phyloP scores from a whole-genome alignment of 2,888 invertebrate species.

The Pardosa pseudoannulata region DNA sequence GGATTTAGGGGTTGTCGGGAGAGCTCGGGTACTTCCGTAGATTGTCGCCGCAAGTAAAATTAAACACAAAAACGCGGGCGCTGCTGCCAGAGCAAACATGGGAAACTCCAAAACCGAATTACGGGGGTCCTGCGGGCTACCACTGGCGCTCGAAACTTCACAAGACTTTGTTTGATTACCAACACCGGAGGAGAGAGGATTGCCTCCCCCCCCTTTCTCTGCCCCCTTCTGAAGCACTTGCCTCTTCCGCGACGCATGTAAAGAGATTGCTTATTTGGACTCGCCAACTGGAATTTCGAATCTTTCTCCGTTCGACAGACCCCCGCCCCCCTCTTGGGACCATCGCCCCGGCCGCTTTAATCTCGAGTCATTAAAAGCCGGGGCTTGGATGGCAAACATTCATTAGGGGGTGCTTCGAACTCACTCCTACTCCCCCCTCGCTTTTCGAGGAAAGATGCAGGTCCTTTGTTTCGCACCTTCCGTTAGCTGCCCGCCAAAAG shows the following conservation, averaged over 20 bases:
- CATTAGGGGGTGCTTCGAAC: slow-evolving; percentile 44
- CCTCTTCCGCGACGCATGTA: neutral
- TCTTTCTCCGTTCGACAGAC: neutral
- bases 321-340: neutral
- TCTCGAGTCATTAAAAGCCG: slow-evolving; percentile 65
- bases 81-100: slow-evolving; percentile 26
- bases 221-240: neutral
- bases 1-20: no score
- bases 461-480: neutral
- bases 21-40: slow-evolving; percentile 36
- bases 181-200: slow-evolving; percentile 58
- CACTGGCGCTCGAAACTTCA: slow-evolving; percentile 65
- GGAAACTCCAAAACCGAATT: slow-evolving; percentile 58
- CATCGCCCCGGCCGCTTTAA: slow-evolving; percentile 41
- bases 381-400: slow-evolving; percentile 58
- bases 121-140: slow-evolving; percentile 46
- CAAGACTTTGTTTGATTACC: slow-evolving; percentile 70
- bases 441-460: neutral
- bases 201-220: neutral
- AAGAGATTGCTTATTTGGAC: slow-evolving; percentile 10
- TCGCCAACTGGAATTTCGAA: slow-evolving; percentile 56
- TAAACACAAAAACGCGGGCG: slow-evolving; percentile 47
- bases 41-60: slow-evolving; percentile 70
- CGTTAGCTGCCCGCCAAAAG: neutral
- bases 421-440: neutral